A percentile compares a stretch with the other conserved stretches of the same genome.
These are phyloP conservation scores for Crotalus helleri DNA, from an alignment of 2,113 vertebrate genomes.

Conservation along the genomic window DNA sequence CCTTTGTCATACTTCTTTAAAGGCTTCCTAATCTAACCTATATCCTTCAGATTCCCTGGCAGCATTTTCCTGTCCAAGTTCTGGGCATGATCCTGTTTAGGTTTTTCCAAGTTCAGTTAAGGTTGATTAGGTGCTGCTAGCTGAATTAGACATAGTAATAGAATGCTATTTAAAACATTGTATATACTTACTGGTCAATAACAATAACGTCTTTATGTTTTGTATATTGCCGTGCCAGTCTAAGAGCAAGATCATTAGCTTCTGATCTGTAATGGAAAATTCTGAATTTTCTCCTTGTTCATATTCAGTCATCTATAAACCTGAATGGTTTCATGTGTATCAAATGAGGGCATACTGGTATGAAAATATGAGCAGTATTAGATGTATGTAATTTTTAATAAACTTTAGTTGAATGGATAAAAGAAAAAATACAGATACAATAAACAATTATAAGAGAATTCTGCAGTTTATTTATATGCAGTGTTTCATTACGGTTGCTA, in stretches of 20 bases:
- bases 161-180: neutral
- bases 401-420: neutral
- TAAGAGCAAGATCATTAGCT: constrained; percentile 90
- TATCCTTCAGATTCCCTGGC: neutral
- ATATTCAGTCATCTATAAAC: neutral
- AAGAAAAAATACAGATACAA: neutral
- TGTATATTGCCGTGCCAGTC: constrained; percentile 85
- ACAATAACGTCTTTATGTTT: constrained; percentile 85
- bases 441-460: neutral
- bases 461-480: neutral
- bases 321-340: neutral
- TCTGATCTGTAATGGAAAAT: constrained; percentile 79
- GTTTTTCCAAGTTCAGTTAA: neutral
- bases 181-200: constrained; percentile 84
- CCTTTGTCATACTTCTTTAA: neutral
- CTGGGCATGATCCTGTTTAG: neutral
- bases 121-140: neutral
- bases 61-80: neutral
- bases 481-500: neutral
- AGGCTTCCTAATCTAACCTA: neutral
- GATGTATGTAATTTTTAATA: neutral
- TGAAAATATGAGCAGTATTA: neutral
- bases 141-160: neutral
- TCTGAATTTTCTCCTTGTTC: neutral
- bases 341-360: neutral